A percentile compares a stretch with the other conserved stretches of the same genome.
These are phyloP conservation scores for Tenualosa thibaudeaui DNA, from an alignment of 2,797 vertebrate species.

Conservation along the genomic window DNA sequence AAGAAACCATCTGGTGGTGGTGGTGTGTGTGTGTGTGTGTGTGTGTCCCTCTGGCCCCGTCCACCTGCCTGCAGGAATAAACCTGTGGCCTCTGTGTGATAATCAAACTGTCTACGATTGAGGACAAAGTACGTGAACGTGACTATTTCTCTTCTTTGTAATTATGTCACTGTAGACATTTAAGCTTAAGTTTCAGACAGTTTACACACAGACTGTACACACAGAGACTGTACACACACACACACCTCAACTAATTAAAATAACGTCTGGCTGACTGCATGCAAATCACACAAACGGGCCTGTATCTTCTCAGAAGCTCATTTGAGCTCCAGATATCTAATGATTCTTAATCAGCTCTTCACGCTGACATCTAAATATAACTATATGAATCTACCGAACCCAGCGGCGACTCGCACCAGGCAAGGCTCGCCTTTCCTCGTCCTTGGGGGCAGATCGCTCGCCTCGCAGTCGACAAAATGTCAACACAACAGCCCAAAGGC, in stretches of 20 bases:
- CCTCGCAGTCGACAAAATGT: not conserved
- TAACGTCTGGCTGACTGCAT: not conserved
- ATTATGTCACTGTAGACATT: not conserved
- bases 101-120: not conserved
- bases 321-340: not conserved
- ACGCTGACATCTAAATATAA: not conserved
- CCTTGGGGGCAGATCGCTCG: not conserved
- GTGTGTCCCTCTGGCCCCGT: not conserved
- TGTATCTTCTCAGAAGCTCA: not conserved
- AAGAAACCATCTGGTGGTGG: slow-evolving; percentile 46
- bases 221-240: not conserved
- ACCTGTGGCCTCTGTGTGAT: not conserved
- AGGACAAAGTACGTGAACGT: not conserved
- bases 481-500: not conserved
- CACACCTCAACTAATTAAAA: not conserved
- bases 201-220: not conserved
- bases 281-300: not conserved
- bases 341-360: not conserved
- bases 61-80: not conserved
- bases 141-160: not conserved
- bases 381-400: not conserved
- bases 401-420: not conserved
- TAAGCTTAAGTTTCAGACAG: not conserved
- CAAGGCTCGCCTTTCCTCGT: not conserved
- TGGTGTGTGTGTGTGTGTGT: slow-evolving; percentile 13